phyloP scores from a whole-genome alignment of 1,140 invertebrate genomes.

The Protaetia brevitarsis region DNA sequence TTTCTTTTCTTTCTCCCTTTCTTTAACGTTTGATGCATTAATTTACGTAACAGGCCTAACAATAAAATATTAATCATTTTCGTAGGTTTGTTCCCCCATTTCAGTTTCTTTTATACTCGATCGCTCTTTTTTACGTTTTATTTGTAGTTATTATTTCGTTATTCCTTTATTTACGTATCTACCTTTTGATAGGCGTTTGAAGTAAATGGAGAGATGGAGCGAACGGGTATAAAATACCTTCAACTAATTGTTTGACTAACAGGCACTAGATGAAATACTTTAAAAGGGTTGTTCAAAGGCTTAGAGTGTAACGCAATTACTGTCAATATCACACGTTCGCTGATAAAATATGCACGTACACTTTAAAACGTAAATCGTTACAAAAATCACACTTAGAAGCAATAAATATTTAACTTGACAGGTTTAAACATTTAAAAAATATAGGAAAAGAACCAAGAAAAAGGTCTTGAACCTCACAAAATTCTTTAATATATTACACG shows the following conservation, averaged over 20 bases:
- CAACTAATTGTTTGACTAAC: background rate
- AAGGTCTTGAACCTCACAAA: too few relatives aligned
- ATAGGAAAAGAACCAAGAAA: too few relatives aligned
- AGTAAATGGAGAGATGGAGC: conserved; percentile 42
- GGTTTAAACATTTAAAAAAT: too few relatives aligned
- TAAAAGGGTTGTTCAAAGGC: background rate
- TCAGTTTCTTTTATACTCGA: conserved; percentile 36
- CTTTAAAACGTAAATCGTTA: too few relatives aligned
- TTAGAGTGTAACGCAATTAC: background rate
- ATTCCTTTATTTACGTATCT: background rate
- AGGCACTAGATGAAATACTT: background rate
- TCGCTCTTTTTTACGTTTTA: conserved; percentile 34
- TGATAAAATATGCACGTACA: too few relatives aligned
- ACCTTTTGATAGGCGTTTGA: background rate
- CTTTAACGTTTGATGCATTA: background rate
- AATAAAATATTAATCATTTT: background rate
- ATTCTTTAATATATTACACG: too few relatives aligned
- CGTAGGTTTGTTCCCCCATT: background rate
- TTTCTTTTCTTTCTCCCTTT: background rate
- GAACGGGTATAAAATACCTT: conserved; percentile 40
- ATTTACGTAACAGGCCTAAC: background rate
- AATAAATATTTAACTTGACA: too few relatives aligned
- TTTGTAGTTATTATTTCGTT: background rate
- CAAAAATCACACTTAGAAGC: too few relatives aligned
- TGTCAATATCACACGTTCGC: background rate